Base-by-base conservation (phyloP, 2,113 vertebrate species). In the Lonchura striata region DNA sequence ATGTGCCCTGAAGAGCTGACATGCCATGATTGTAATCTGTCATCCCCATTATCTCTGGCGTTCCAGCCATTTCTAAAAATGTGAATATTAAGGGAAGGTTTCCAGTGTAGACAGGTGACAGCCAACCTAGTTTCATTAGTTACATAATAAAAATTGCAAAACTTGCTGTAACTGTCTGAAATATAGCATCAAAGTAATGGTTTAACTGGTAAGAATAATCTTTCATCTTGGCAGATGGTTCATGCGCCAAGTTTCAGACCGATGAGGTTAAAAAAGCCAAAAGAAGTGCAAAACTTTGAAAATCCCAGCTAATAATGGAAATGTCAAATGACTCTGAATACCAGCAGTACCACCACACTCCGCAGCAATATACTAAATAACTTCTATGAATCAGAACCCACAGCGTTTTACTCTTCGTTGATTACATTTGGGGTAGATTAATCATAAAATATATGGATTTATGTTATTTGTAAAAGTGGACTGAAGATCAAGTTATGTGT, bases 41-140 rank as follows among this genome's bases (percentile, higher is more conserved):
- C 88, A 93, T 90, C 69, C 61, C 88, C 37, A 25, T 94, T 93
- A 86, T 86, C 64, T 92, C 64, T 0, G 0, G 33, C 1, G 0
- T 91, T 86, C 0, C 2, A 96, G 59, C 54, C 56, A 75, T 53
- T 63, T 96, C 37, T 60, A 30, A 84, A 95, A 86, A 90, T 25
- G 76, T 7, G 15, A 53, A 61, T 95, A 69, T 71, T 65, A 86
- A 90, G 41, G 53, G 71, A 88, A 72, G 37, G 35, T 86, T 88
- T 90, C 60, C 61, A 69, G 23, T 5, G 21, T 42, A 84, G 94
- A 79, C 56, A 86, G 90, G 93, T 86, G 92, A 93, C 90, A 93
- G 77, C 80, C 80, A 81, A 86, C 72, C 37, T 82, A 84, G 25
- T 96, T 96, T 90, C 60, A 84, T 95, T 90, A 90, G 69, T 79